Evolutionary conservation across 35 echinoderm and acorn worm genomes (phyloP).

Genomic region (Apostichopus californicus): DNA sequence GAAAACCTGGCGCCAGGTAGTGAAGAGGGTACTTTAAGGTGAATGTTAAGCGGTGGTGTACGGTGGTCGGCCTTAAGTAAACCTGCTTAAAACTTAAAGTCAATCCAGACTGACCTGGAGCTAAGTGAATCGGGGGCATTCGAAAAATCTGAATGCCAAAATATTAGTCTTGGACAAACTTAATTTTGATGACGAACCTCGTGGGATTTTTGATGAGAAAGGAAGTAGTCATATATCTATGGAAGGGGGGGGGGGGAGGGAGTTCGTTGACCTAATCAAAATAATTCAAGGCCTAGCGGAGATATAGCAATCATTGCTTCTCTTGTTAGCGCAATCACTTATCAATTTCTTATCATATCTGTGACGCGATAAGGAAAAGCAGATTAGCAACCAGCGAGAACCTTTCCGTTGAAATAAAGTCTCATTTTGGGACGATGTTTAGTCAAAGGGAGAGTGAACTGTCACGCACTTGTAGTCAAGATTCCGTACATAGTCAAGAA

Average conservation of each 20-base stretch:
- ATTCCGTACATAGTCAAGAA: too few relatives aligned
- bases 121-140: neutral
- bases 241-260: neutral
- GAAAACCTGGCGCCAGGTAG: neutral
- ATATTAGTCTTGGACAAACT: neutral
- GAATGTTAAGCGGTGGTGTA: neutral
- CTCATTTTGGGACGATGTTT: too few relatives aligned
- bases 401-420: too few relatives aligned
- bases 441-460: too few relatives aligned
- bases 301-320: too few relatives aligned
- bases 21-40: neutral
- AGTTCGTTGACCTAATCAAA: neutral
- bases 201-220: neutral
- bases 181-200: neutral
- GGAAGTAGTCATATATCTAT: neutral
- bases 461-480: too few relatives aligned
- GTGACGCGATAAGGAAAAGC: too few relatives aligned
- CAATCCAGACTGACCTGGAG: neutral
- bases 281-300: neutral
- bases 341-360: too few relatives aligned
- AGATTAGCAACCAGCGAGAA: too few relatives aligned
- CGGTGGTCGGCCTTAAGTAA: neutral
- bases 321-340: too few relatives aligned
- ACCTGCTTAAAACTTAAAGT: neutral
- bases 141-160: neutral